phyloP scores from a whole-genome alignment of 2,888 invertebrate genomes.

The Blera fallax region DNA sequence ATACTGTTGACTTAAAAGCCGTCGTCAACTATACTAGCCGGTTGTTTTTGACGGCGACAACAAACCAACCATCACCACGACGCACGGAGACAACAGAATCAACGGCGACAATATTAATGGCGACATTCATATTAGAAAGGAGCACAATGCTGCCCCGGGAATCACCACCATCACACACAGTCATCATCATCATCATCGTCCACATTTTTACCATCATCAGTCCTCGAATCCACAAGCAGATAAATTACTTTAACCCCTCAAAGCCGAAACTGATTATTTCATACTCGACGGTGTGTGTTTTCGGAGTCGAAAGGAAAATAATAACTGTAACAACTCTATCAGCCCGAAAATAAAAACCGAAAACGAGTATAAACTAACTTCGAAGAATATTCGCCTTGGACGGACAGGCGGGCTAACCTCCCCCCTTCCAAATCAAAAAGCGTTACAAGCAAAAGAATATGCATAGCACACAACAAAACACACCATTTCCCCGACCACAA shows the following conservation, averaged over 20 bases:
- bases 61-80: constrained; percentile 56
- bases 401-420: constrained; percentile 25
- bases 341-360: constrained; percentile 45
- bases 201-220: constrained; percentile 42
- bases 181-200: constrained; percentile 36
- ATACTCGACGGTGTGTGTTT: constrained; percentile 36
- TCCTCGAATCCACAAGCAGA: constrained; percentile 35
- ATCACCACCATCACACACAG: constrained; percentile 60
- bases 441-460: constrained; percentile 43
- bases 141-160: constrained; percentile 67
- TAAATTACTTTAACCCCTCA: constrained; percentile 51
- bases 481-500: background rate
- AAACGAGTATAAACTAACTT: constrained; percentile 29
- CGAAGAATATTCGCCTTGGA: constrained; percentile 11
- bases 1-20: constrained; percentile 70
- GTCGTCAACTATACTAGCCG: constrained; percentile 70
- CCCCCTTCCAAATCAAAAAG: constrained; percentile 17
- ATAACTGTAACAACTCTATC: constrained; percentile 66
- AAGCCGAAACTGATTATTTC: constrained; percentile 57
- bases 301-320: constrained; percentile 58
- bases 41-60: constrained; percentile 72
- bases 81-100: constrained; percentile 69
- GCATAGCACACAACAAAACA: constrained; percentile 55
- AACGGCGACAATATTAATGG: constrained; percentile 72
- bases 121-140: constrained; percentile 71